Evolutionary conservation across 2,797 vertebrate species (phyloP), one percentile per base, ranked within the genome.

Genomic region (Octomys mimax): DNA sequence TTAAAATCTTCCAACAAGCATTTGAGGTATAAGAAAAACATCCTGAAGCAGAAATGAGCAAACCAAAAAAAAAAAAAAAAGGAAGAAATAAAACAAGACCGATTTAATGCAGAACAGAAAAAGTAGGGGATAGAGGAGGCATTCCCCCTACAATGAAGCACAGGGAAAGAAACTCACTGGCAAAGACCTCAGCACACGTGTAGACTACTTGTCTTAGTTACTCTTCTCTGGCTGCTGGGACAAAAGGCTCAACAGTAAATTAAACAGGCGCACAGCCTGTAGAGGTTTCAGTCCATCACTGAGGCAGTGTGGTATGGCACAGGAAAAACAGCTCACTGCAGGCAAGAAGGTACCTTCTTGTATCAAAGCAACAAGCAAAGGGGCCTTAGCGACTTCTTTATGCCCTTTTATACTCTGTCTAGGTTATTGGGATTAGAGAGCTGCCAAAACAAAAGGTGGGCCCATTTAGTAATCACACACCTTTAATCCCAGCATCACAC

Each of bases 1-100:
- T 93, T 59, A 89, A 71, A 81, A 84, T 61, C 87, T 77, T 71
- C 81, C 95, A 95, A 61, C 2, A 93, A 91, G 18, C 57, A 80
- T 24, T 79, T 79, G 83, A 54, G 39, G 78, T 75, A 49, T 21
- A 26, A 93, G 52, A 89, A 75, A 95, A 85, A 92, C 66, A 89
- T 24, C 52, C 64, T 49, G 87, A 81, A 49, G 73, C 57, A 92
- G 88, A 95, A 75, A 59, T 49, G 66, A 86, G 89, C 33, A 93
- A 89, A 92, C 62, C 71, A 90, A 49, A 12, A 64, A 87, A 84
- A 80, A 78, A 87, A 49, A 12, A 64, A 87, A 84, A 80, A 87
- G 21, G 21, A 79, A 94, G 84, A 92, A 84, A 94, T 5, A 9
- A 85, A 96, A 71, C 57, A 87, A 92, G 39, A 70, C 62, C 12